These are phyloP conservation scores for Stictocephala bisonia DNA, from an alignment of 2,888 invertebrate genomes.

Conservation along the genomic window DNA sequence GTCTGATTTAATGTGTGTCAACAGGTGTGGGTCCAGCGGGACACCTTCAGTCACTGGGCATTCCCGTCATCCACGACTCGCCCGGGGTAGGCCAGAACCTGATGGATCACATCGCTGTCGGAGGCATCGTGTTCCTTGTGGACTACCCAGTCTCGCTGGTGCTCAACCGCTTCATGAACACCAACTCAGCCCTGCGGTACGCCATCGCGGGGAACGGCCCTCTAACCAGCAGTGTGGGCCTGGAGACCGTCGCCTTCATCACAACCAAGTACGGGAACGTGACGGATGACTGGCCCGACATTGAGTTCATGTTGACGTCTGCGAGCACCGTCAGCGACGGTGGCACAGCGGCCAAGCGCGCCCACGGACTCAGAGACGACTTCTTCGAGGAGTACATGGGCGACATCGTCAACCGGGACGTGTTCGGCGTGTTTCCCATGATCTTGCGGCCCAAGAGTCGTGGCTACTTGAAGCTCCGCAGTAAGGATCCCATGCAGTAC, in stretches of 20 bases:
- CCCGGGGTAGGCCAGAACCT: constrained; percentile 89
- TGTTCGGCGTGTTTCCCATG: constrained; percentile 88
- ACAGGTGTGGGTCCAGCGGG: constrained; percentile 84
- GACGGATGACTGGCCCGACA: constrained; percentile 91
- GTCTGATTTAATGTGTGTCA: too few species aligned
- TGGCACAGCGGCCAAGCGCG: constrained; percentile 77
- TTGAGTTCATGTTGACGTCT: constrained; percentile 90
- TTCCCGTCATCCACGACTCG: constrained; percentile 78
- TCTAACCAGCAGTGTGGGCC: constrained; percentile 84
- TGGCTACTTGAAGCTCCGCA: constrained; percentile 79
- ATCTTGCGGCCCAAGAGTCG: constrained; percentile 88
- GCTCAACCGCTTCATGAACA: constrained; percentile 82
- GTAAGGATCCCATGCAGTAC: constrained; percentile 77
- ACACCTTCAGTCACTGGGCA: constrained; percentile 78
- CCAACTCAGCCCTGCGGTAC: constrained; percentile 84
- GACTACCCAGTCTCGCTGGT: constrained; percentile 85
- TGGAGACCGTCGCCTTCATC: constrained; percentile 90
- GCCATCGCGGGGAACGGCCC: constrained; percentile 89
- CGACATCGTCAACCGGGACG: constrained; percentile 78
- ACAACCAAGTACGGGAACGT: constrained; percentile 89
- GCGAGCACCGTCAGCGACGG: constrained; percentile 86
- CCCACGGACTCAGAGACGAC: constrained; percentile 84
- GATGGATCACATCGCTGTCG: constrained; percentile 91
- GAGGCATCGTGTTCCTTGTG: constrained; percentile 83
- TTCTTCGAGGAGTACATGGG: constrained; percentile 82